These are phyloP conservation scores for Chrysogorgia sp. DNA, from an alignment of 92 coral and sea anemone genomes.

Conservation along the genomic window DNA sequence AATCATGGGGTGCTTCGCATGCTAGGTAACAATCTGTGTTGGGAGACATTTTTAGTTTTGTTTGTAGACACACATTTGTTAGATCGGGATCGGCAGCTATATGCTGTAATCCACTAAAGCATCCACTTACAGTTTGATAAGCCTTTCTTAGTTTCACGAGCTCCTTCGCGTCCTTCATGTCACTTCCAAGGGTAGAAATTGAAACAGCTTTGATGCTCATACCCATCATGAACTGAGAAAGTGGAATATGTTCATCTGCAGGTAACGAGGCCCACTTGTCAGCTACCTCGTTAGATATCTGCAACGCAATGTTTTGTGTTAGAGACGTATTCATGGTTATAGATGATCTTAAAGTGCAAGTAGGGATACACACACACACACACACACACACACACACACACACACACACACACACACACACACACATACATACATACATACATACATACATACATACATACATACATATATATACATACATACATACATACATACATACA, in stretches of 20 bases:
- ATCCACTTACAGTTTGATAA: slow-evolving; percentile 64
- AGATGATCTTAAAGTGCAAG: too few relatives aligned
- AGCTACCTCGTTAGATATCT: slow-evolving; percentile 65
- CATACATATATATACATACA: too few relatives aligned
- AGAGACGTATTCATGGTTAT: too few relatives aligned
- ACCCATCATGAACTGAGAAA: slow-evolving; percentile 66
- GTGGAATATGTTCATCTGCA: slow-evolving; percentile 73
- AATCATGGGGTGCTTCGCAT: too few relatives aligned
- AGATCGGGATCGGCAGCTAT: background rate
- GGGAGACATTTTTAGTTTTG: background rate
- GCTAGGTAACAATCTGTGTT: background rate
- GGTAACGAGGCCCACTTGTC: slow-evolving; percentile 62
- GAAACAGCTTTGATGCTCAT: slow-evolving; percentile 72
- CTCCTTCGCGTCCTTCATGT: slow-evolving; percentile 59
- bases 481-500: too few relatives aligned
- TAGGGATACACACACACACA: background rate
- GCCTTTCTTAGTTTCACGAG: slow-evolving; percentile 52
- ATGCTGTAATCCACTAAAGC: background rate
- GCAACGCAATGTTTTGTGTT: slow-evolving; percentile 6
- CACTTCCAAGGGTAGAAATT: slow-evolving; percentile 69
- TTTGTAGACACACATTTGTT: background rate
- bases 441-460: too few relatives aligned
- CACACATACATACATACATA: too few relatives aligned
- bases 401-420: too few relatives aligned
- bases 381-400: too few relatives aligned